A percentile compares a stretch with the other conserved stretches of the same genome.
These are phyloP conservation scores for Cephus spinipes DNA, from an alignment of 2,888 invertebrate genomes.

Conservation along the genomic window DNA sequence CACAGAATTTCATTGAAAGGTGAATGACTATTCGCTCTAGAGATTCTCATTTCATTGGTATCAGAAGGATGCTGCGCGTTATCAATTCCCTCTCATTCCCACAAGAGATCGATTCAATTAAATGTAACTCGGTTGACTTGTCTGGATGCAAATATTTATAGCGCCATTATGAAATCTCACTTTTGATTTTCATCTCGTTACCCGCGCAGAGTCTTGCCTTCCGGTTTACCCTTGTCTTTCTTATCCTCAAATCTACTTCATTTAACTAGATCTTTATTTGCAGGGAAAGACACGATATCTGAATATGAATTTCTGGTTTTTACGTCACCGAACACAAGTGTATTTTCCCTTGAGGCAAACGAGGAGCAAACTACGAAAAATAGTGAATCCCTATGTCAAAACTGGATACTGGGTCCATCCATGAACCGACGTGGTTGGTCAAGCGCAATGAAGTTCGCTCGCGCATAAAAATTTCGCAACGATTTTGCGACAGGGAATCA, in stretches of 20 bases:
- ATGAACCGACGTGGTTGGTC: slow-evolving; percentile 10
- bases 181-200: background rate
- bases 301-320: no score
- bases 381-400: background rate
- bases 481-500: slow-evolving; percentile 5
- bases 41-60: background rate
- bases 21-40: background rate
- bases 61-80: background rate
- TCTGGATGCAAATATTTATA: background rate
- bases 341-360: background rate
- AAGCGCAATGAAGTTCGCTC: slow-evolving; percentile 33
- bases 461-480: slow-evolving; percentile 34
- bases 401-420: background rate
- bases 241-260: background rate
- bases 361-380: background rate
- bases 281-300: no score
- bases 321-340: background rate
- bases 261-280: background rate
- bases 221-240: background rate
- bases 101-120: background rate
- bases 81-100: background rate
- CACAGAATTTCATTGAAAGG: background rate
- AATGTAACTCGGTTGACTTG: background rate
- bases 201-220: background rate
- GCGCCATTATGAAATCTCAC: background rate